A percentile compares a stretch with the other conserved stretches of the same genome.
Conservation (phyloP, 2,797 vertebrate species). For the Cyclopterus lumpus region DNA sequence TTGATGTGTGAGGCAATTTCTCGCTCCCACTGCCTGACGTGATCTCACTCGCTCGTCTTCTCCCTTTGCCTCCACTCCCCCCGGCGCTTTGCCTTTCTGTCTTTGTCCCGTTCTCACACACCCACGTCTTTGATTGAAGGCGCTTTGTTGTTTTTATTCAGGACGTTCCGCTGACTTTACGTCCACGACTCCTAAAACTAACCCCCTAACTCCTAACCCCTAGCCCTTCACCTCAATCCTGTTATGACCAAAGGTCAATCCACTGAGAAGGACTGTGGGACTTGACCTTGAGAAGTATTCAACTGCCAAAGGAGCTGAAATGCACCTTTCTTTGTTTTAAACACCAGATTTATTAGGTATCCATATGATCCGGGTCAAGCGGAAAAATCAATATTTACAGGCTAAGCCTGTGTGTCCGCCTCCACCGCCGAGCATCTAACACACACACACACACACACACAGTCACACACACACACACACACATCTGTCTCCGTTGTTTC, state of each 20-base stretch:
- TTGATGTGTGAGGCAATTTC: slow-evolving; percentile 64
- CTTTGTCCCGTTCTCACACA: slow-evolving; percentile 37
- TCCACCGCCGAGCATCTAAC: slow-evolving; percentile 26
- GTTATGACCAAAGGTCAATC: background rate
- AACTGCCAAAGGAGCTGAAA: background rate
- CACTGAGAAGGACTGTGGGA: background rate
- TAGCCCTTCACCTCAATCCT: background rate
- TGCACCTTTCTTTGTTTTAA: background rate
- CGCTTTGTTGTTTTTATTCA: background rate
- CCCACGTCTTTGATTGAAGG: slow-evolving; percentile 16
- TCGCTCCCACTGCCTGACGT: slow-evolving; percentile 46
- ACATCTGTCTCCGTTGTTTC: slow-evolving; percentile 23
- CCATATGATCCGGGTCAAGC: slow-evolving; percentile 45
- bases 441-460: background rate
- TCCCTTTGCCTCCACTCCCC: background rate
- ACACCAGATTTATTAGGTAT: slow-evolving; percentile 27
- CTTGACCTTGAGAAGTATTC: background rate
- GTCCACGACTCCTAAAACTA: slow-evolving; percentile 3
- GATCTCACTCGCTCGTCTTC: slow-evolving; percentile 40
- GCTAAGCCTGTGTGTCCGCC: slow-evolving; percentile 48
- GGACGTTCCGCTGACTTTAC: slow-evolving; percentile 17
- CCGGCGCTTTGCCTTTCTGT: slow-evolving; percentile 31
- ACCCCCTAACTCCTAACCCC: background rate
- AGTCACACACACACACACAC: no score
- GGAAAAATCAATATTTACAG: slow-evolving; percentile 72